Percentiles rank a stretch among this genome's conserved stretches.
Evolutionary conservation across 2,797 vertebrate species (phyloP).

Genomic region (Anas acuta): DNA sequence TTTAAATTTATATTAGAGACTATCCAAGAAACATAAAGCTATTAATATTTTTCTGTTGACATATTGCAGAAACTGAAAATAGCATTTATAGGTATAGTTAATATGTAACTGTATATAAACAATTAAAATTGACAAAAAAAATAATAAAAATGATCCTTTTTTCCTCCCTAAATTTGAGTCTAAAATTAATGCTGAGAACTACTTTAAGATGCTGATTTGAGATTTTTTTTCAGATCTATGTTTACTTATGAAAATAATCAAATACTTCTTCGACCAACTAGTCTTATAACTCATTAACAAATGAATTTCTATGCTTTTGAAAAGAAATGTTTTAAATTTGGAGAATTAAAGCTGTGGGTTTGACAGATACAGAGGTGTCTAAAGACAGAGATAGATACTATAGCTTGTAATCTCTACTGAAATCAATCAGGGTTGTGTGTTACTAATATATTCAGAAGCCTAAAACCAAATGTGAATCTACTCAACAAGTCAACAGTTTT

Average conservation of each 20-base stretch:
- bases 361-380: not conserved
- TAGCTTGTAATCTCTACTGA: not conserved
- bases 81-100: not conserved
- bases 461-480: not conserved
- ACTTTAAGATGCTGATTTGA: not conserved
- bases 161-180: not conserved
- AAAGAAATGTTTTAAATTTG: not conserved
- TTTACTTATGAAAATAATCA: not conserved
- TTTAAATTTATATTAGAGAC: not conserved
- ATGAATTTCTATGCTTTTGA: not conserved
- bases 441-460: not conserved
- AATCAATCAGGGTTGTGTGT: not conserved
- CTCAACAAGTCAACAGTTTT: not conserved
- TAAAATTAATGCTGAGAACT: not conserved
- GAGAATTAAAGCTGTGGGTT: not conserved
- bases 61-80: not conserved
- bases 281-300: not conserved
- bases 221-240: not conserved
- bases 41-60: not conserved
- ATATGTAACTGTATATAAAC: not conserved
- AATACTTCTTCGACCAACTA: not conserved
- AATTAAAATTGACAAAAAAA: not conserved
- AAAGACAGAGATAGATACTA: not conserved
- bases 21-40: not conserved
- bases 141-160: not conserved